A percentile compares a stretch with the other conserved stretches of the same genome.
Evolutionary conservation across 2,797 vertebrate species (phyloP).

Genomic region (Gorsachius magnificus): DNA sequence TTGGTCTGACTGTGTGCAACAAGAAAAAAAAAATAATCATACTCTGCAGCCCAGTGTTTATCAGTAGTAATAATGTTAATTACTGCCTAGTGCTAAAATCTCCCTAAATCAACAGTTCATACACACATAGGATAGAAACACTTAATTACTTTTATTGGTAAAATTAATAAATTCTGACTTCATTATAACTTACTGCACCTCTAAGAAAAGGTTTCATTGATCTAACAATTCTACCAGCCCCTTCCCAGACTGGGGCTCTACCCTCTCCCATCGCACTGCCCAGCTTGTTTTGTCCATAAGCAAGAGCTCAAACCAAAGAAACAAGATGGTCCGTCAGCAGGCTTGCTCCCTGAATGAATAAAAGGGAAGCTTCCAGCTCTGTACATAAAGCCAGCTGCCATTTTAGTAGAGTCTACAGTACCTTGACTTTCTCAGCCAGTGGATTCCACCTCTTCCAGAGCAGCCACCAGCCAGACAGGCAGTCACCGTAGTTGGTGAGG

Average conservation of each 20-base stretch:
- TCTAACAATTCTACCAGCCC: neutral
- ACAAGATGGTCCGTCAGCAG: fast-evolving
- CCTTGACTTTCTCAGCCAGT: conserved; percentile 89
- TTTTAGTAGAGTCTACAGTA: neutral
- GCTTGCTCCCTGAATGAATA: neutral
- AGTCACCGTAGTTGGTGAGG: conserved; percentile 93
- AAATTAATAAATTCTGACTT: neutral
- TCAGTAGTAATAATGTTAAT: neutral
- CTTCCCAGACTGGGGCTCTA: neutral
- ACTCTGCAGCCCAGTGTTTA: neutral
- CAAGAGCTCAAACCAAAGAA: neutral
- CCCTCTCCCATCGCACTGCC: neutral
- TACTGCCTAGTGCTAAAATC: neutral
- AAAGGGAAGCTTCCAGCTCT: neutral
- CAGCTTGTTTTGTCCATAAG: fast-evolving
- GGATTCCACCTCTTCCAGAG: conserved; percentile 95
- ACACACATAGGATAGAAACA: neutral
- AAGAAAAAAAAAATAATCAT: neutral
- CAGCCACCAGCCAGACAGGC: conserved; percentile 93
- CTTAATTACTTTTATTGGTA: neutral
- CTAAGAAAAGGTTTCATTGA: neutral
- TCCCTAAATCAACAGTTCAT: neutral
- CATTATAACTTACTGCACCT: neutral
- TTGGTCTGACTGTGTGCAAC: neutral
- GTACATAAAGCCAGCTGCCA: neutral